Evolutionary conservation across 2,888 invertebrate species (phyloP), one percentile per base, ranked within the genome.

Genomic region (Malthinus flaveolus): DNA sequence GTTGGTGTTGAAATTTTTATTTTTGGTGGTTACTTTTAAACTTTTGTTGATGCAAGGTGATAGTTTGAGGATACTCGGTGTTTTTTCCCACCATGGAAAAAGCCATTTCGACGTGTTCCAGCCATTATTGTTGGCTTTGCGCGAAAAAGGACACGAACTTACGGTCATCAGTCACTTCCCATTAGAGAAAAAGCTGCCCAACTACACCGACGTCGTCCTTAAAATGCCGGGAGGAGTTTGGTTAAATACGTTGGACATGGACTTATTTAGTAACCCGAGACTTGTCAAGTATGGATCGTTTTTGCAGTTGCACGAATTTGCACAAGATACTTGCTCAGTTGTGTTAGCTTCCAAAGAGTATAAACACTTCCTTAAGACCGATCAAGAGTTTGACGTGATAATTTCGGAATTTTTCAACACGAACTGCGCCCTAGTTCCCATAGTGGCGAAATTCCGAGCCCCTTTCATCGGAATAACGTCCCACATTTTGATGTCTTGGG

Each of bases 391-490:
- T 68, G 90, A 92, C 73, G 73, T 91, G 0, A 80, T 89, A 5
- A 73, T 91, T 0, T 78, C 85, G 50, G 90, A 91, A 75, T 84
- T 84, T 54, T 91, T 91, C 71, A 88, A 88, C 64, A 83, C 84
- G 47, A 88, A 91, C 69, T 90, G 91, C 71, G 85, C 85, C 72
- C 75, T 89, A 64, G 87, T 1, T 3, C 54, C 57, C 1, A 73
- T 91, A 32, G 85, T 85, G 0, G 81, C 87, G 67, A 83, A 85
- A 65, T 81, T 88, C 7, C 75, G 82, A 34, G 61, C 84, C 0
- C 83, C 83, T 1, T 78, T 81, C 46, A 82, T 84, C 49, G 81
- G 81, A 1, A 71, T 84, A 54, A 79, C 80, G 1, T 81, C 84
- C 0, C 80, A 81, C 59, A 77, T 77, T 2, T 44, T 82, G 54